phyloP scores from a whole-genome alignment of 2,113 vertebrate genomes.

The Pygoscelis antarcticus region DNA sequence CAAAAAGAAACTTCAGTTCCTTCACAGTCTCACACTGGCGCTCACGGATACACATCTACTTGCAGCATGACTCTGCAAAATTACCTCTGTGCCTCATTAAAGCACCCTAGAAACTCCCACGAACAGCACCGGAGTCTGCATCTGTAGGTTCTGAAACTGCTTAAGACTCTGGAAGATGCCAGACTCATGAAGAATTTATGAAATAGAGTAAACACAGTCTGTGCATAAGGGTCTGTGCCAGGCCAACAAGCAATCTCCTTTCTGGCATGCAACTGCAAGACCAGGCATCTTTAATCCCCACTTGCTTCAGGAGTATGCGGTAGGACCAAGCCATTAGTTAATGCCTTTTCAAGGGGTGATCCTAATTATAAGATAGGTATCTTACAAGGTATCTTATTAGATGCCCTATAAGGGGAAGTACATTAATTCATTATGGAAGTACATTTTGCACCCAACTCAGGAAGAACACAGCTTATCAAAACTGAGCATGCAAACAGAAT shows the following conservation, averaged over 20 bases:
- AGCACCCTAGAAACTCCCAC: not conserved
- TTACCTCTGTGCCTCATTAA: not conserved
- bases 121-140: accelerated
- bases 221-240: not conserved
- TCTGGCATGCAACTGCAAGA: not conserved
- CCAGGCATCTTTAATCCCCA: not conserved
- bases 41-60: not conserved
- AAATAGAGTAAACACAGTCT: not conserved
- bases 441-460: not conserved
- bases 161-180: not conserved
- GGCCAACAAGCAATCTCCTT: not conserved
- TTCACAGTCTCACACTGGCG: not conserved
- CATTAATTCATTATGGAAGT: not conserved
- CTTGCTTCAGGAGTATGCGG: not conserved
- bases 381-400: not conserved
- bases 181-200: not conserved
- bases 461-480: not conserved
- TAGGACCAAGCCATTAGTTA: not conserved
- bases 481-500: not conserved
- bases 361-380: not conserved
- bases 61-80: constrained; percentile 30
- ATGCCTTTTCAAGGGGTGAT: not conserved
- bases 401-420: not conserved
- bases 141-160: not conserved
- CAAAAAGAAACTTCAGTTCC: not conserved